Base-by-base conservation (phyloP, 2,113 vertebrate genomes). In the Microtus montanus region DNA sequence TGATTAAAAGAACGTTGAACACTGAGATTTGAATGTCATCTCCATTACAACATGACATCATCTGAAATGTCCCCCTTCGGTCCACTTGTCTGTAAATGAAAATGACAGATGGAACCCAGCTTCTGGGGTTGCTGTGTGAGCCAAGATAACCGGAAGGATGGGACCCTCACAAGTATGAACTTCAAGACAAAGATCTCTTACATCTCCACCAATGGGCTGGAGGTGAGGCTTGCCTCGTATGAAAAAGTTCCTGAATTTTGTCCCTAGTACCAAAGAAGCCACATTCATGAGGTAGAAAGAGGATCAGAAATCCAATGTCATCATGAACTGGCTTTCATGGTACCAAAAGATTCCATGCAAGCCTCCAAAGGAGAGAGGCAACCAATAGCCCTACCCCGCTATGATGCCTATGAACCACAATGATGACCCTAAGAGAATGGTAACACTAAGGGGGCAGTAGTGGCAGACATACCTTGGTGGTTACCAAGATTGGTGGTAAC, bases 1-100 rank as follows among this genome's bases (percentile, higher is more conserved):
- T 4, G 11, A 0, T 22, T 15, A 75, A 75, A 13, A 74, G 24
- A 68, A 2, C 0, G 2, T 0, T 28, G 77, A 49, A 58, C 24
- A 71, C 78, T 63, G 47, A 73, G 38, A 10, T 28, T 26, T 13
- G 54, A 82, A 74, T 35, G n/a, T 33, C 79, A 54, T 9, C 7
- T 83, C 79, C 38, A 17, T 3, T 35, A 28, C 26, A 52, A 83
- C 22, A 10, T 58, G 63, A 87, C 78, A 74, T 83, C 33, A 78
- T 82, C 58, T 91, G 70, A 63, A 74, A 79, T 0, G 11, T 61
- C 15, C 28, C 35, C 54, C 49, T 83, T 70, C 28, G 13, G 26
- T 71, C 85, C 3, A 1, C 35, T 86, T 13, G 0, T 15, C 20
- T 89, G 35, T 87, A 33, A 63, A 63, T 22, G 41, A 52, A 22